These are phyloP conservation scores for Eurystomus gularis DNA, from an alignment of 2,113 vertebrate species.

Conservation along the genomic window DNA sequence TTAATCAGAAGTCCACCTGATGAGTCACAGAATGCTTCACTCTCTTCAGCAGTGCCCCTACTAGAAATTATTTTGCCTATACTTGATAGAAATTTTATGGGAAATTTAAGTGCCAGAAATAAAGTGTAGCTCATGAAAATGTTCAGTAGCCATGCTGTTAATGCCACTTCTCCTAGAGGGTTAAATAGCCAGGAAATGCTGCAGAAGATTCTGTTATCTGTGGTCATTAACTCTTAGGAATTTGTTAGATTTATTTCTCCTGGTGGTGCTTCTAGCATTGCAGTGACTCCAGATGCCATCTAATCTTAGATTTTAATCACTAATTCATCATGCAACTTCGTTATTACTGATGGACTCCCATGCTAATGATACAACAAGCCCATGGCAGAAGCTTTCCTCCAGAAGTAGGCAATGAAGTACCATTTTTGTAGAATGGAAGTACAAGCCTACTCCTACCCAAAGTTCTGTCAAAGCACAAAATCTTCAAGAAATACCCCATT, in stretches of 20 bases:
- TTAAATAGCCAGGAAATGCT: background rate
- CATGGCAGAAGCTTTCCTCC: background rate
- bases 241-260: background rate
- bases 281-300: background rate
- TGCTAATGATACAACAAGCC: background rate
- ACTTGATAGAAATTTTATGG: background rate
- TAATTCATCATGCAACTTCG: background rate
- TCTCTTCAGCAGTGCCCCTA: background rate
- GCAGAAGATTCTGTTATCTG: background rate
- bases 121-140: background rate
- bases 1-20: background rate
- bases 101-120: background rate
- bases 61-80: background rate
- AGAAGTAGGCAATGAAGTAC: background rate
- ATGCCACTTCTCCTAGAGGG: background rate
- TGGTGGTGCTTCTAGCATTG: background rate
- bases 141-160: background rate
- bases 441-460: background rate
- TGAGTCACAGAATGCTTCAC: background rate
- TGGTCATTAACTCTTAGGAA: background rate
- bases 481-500: background rate
- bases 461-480: background rate
- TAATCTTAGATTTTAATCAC: background rate
- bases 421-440: background rate
- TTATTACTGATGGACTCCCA: background rate